A percentile compares a stretch with the other conserved stretches of the same genome.
These are phyloP conservation scores for Apodemia zela DNA, from an alignment of 2,888 invertebrate species.

Conservation along the genomic window DNA sequence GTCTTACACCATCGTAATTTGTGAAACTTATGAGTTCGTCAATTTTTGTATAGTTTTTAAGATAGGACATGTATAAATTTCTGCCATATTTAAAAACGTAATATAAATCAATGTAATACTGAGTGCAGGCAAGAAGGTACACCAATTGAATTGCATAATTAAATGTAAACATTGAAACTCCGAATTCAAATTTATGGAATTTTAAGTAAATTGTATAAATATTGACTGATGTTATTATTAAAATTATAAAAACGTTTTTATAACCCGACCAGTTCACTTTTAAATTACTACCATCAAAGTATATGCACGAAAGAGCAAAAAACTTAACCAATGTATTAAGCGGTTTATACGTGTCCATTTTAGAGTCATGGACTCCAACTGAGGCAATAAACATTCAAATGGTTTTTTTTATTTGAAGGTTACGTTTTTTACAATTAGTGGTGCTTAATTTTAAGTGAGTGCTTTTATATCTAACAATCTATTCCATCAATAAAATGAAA, in stretches of 20 bases:
- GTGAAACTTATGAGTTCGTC: too few species aligned
- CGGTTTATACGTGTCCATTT: neutral
- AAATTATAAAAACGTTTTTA: neutral
- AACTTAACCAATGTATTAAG: neutral
- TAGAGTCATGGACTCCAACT: neutral
- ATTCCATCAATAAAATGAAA: too few species aligned
- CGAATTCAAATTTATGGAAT: neutral
- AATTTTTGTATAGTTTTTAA: too few species aligned
- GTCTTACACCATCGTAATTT: too few species aligned
- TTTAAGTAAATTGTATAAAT: neutral
- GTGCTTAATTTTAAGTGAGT: neutral
- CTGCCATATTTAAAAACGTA: neutral
- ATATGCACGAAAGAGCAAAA: neutral
- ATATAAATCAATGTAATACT: conserved; percentile 1
- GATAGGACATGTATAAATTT: too few species aligned
- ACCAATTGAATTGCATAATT: neutral
- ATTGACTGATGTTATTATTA: neutral
- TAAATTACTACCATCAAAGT: neutral
- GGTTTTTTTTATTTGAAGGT: neutral
- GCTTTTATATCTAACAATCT: too few species aligned
- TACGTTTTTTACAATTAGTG: neutral
- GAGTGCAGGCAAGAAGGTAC: neutral
- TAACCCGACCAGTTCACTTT: neutral
- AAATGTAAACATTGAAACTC: neutral
- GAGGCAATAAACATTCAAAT: neutral